These are phyloP conservation scores for Artemia sinica DNA, from an alignment of 2,888 invertebrate genomes.

Conservation along the genomic window DNA sequence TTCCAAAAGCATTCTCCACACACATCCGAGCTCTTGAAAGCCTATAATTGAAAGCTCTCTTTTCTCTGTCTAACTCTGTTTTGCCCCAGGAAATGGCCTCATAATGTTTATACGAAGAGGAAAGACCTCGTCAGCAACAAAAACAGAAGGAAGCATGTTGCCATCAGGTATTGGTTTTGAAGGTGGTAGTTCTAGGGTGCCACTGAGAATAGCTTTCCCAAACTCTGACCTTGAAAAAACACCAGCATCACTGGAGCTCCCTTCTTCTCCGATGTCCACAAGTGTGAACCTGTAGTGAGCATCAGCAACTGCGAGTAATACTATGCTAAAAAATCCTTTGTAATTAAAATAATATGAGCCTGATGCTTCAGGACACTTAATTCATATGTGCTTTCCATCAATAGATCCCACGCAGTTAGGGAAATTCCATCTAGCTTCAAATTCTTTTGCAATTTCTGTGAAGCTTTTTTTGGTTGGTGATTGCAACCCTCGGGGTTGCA, in stretches of 20 bases:
- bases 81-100: constrained; percentile 7
- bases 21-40: constrained; percentile 3
- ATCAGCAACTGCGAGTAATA: constrained; percentile 11
- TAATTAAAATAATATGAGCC: neutral
- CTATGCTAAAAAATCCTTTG: neutral
- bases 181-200: constrained; percentile 6
- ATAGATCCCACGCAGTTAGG: constrained; percentile 10
- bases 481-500: neutral
- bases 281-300: neutral
- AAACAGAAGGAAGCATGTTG: neutral
- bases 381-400: neutral
- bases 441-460: neutral
- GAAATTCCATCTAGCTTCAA: neutral
- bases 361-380: constrained; percentile 6
- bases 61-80: constrained; percentile 6
- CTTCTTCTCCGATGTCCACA: constrained; percentile 1
- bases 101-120: constrained; percentile 6
- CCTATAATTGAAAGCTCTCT: constrained; percentile 6
- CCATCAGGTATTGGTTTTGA: neutral
- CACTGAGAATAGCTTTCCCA: constrained; percentile 9
- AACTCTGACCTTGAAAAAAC: constrained; percentile 5
- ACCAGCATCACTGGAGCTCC: neutral
- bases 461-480: neutral
- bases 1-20: constrained; percentile 6
- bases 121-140: constrained; percentile 3